Conservation (phyloP, 2,113 vertebrate genomes). For the Bothrops jararaca region DNA sequence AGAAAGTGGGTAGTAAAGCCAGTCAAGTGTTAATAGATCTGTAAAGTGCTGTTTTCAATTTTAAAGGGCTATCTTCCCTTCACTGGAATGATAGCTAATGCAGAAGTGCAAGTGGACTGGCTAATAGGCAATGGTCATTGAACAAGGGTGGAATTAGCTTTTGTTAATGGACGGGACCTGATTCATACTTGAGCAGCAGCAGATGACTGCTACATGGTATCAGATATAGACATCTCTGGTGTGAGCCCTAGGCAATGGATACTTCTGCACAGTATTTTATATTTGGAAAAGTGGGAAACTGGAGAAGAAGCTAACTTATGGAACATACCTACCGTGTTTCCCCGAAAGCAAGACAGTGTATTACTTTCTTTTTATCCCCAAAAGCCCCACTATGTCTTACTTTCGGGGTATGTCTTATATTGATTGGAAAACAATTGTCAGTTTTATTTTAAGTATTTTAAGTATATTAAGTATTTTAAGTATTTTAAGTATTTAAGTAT, state of each 20-base stretch:
- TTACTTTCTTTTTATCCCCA: too few species aligned
- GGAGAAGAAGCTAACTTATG: neutral
- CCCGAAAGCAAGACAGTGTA: too few species aligned
- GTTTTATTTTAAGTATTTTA: too few species aligned
- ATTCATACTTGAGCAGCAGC: neutral
- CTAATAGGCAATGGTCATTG: neutral
- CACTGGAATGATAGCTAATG: neutral
- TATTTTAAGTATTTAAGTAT: too few species aligned
- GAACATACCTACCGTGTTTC: neutral
- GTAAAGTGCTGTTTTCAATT: neutral
- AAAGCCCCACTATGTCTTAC: too few species aligned
- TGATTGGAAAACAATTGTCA: too few species aligned
- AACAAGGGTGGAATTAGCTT: neutral
- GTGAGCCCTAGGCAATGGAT: neutral
- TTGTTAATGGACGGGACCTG: neutral
- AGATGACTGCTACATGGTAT: neutral
- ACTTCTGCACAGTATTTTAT: neutral
- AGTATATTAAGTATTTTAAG: too few species aligned
- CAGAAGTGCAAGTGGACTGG: neutral
- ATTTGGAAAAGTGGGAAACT: neutral
- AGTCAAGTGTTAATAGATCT: neutral
- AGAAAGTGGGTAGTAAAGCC: neutral
- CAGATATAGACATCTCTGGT: neutral
- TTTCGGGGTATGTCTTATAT: too few species aligned
- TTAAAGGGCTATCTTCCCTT: neutral